Conservation (phyloP, 2,113 vertebrate genomes). For the Formicarius rufipectus region DNA sequence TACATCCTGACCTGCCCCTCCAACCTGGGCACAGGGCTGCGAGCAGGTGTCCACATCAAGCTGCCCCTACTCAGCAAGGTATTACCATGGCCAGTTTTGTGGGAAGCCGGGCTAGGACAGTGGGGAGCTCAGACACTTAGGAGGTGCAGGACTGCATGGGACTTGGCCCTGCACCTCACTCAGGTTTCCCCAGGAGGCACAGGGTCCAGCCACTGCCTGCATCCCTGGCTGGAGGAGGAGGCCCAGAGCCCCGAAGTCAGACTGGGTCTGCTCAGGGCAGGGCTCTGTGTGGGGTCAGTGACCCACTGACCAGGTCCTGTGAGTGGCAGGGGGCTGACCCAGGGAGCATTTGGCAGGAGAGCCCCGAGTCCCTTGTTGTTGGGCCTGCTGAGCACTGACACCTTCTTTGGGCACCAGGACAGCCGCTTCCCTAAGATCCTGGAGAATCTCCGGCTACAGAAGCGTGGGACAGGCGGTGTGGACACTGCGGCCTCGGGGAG, state of each 20-base stretch:
- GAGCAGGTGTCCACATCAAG: constrained; percentile 84
- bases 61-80: constrained; percentile 85
- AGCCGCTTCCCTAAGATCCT: constrained; percentile 89
- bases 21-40: constrained; percentile 84
- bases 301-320: background rate
- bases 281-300: background rate
- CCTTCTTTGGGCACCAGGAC: constrained; percentile 76
- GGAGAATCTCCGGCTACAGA: constrained; percentile 92
- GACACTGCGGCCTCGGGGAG: constrained; percentile 89
- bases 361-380: background rate
- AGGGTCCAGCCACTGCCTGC: background rate
- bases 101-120: background rate
- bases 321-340: background rate
- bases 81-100: background rate
- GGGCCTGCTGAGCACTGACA: background rate
- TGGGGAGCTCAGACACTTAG: accelerated
- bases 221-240: background rate
- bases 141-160: background rate
- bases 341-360: accelerated
- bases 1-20: constrained; percentile 86
- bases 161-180: accelerated
- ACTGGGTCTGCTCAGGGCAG: background rate
- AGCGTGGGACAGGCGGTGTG: constrained; percentile 92
- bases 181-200: background rate
- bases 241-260: accelerated